Evolutionary conservation across 1,140 invertebrate species (phyloP).

Genomic region (Phymastichus coffea): DNA sequence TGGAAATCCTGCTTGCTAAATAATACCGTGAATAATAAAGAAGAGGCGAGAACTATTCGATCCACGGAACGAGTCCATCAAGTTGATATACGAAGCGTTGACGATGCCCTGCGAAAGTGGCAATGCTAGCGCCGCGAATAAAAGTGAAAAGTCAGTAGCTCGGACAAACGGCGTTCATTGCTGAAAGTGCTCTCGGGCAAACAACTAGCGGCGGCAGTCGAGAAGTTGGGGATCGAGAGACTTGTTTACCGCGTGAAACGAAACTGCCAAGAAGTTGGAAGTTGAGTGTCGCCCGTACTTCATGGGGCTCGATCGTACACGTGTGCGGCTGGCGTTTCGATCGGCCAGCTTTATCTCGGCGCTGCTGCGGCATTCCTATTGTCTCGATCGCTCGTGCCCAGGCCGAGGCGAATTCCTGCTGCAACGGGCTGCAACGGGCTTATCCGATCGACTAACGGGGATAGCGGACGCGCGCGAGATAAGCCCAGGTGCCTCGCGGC

Average conservation of each 20-base stretch:
- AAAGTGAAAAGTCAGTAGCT: too few species aligned
- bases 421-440: background rate
- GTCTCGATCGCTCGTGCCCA: conserved; percentile 34
- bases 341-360: conserved; percentile 37
- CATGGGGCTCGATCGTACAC: background rate
- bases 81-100: too few species aligned
- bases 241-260: conserved; percentile 1
- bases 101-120: too few species aligned
- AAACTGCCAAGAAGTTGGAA: background rate
- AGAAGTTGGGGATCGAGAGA: too few species aligned
- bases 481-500: conserved; percentile 14
- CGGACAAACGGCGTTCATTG: too few species aligned
- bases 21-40: conserved; percentile 5
- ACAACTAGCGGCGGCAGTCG: too few species aligned
- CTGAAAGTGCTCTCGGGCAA: too few species aligned
- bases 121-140: too few species aligned
- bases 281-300: background rate
- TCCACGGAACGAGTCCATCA: too few species aligned
- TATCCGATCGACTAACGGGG: conserved; percentile 23
- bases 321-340: conserved; percentile 16
- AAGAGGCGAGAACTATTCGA: too few species aligned
- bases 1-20: background rate
- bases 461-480: conserved; percentile 28
- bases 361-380: conserved; percentile 24
- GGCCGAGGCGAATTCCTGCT: too few species aligned